Evolutionary conservation across 1,140 invertebrate genomes (phyloP).

Genomic region (Sycophila sp.): DNA sequence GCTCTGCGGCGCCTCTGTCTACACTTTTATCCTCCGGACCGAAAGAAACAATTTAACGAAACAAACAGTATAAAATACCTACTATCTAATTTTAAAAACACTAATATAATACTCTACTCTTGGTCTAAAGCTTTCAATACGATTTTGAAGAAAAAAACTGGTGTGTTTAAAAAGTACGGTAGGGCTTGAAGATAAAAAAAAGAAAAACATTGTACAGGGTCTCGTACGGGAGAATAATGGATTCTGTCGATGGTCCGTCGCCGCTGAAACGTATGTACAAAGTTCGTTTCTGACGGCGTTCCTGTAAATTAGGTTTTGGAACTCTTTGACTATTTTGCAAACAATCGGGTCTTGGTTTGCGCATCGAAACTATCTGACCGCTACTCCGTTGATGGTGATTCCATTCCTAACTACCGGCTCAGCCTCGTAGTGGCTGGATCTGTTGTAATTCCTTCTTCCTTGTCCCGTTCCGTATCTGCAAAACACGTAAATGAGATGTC

Average conservation of each 20-base stretch:
- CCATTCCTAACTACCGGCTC: constrained; percentile 73
- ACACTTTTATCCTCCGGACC: background rate
- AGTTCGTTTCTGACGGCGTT: background rate
- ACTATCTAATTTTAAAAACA: constrained; percentile 11
- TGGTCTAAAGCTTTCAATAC: constrained; percentile 36
- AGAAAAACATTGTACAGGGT: constrained; percentile 4
- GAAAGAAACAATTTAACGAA: constrained; percentile 26
- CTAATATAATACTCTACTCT: constrained; percentile 25
- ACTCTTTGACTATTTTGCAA: constrained; percentile 32
- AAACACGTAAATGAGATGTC: constrained; percentile 44
- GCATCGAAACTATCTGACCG: constrained; percentile 70
- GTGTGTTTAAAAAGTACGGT: too few relatives aligned
- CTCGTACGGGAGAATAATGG: constrained; percentile 1
- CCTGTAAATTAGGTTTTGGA: constrained; percentile 28
- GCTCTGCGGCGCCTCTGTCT: too few relatives aligned
- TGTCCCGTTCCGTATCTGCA: constrained; percentile 64
- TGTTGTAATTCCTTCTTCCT: constrained; percentile 68
- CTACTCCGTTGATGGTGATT: constrained; percentile 79
- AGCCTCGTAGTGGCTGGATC: constrained; percentile 75
- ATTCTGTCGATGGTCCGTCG: background rate
- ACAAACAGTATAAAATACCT: constrained; percentile 23
- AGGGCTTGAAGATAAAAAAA: background rate
- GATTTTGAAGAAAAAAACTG: constrained; percentile 2
- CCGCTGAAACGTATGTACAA: constrained; percentile 31
- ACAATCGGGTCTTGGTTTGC: too few relatives aligned